These are phyloP conservation scores for Smittia sp. DNA, from an alignment of 2,888 invertebrate species.

Conservation along the genomic window DNA sequence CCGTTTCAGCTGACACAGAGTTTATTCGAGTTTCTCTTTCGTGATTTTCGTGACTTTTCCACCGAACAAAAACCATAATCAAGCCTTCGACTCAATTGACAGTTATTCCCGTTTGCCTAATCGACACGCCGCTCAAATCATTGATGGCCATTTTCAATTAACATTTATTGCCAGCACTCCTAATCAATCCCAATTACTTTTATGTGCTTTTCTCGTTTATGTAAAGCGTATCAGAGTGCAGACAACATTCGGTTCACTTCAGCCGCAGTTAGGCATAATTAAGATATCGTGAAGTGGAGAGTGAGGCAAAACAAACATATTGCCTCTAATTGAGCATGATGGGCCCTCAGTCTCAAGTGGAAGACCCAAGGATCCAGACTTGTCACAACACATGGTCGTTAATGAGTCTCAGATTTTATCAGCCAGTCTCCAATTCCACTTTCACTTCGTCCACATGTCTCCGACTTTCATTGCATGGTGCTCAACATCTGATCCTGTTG, in stretches of 20 bases:
- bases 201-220: constrained; percentile 11
- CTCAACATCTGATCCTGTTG: neutral
- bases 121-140: neutral
- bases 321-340: constrained; percentile 40
- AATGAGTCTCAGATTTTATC: constrained; percentile 25
- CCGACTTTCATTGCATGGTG: neutral
- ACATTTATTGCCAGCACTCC: constrained; percentile 11
- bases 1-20: neutral
- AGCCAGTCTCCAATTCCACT: constrained; percentile 4
- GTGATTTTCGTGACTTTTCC: neutral
- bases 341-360: neutral
- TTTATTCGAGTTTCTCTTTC: neutral
- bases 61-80: neutral
- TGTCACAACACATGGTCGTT: constrained; percentile 36
- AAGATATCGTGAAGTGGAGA: constrained; percentile 35
- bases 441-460: constrained; percentile 1
- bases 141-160: constrained; percentile 29
- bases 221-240: neutral
- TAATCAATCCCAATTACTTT: constrained; percentile 39
- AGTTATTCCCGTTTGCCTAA: constrained; percentile 13
- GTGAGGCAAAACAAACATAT: constrained; percentile 31
- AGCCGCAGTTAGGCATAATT: constrained; percentile 38
- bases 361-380: neutral
- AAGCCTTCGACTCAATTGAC: constrained; percentile 17
- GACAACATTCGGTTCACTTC: neutral